phyloP scores from a whole-genome alignment of 2,888 invertebrate species.

The Laothoe populi region DNA sequence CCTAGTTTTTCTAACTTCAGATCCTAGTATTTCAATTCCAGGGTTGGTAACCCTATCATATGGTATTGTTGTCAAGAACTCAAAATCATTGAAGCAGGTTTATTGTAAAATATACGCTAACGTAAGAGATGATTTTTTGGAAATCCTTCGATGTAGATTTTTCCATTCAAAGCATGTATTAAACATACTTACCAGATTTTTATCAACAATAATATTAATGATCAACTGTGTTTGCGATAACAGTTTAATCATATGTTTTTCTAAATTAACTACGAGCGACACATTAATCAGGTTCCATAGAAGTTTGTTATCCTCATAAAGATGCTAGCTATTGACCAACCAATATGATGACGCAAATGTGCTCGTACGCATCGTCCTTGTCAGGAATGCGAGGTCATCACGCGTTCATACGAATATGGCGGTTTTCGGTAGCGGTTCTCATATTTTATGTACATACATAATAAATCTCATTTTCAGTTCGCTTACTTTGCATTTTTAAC shows the following conservation, averaged over 20 bases:
- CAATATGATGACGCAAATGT: slow-evolving; percentile 39
- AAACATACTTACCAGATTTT: neutral
- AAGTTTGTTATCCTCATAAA: slow-evolving; percentile 35
- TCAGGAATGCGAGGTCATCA: slow-evolving; percentile 83
- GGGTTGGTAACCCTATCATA: too few species aligned
- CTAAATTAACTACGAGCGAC: slow-evolving; percentile 34
- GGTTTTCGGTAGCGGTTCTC: slow-evolving; percentile 69
- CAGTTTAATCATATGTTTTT: slow-evolving; percentile 21
- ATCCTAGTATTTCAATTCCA: too few species aligned
- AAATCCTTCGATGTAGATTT: neutral
- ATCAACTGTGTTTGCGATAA: slow-evolving; percentile 5
- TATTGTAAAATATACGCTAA: neutral
- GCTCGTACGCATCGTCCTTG: slow-evolving; percentile 78
- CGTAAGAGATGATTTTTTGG: neutral
- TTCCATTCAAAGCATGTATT: neutral
- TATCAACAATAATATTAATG: neutral
- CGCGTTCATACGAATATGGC: slow-evolving; percentile 70
- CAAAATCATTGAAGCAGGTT: neutral
- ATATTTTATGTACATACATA: slow-evolving; percentile 73
- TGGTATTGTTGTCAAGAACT: neutral
- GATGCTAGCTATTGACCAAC: slow-evolving; percentile 36
- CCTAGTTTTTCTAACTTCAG: too few species aligned
- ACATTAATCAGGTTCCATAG: slow-evolving; percentile 33
- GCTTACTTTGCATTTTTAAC: slow-evolving; percentile 3
- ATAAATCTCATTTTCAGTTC: slow-evolving; percentile 61